phyloP scores from a whole-genome alignment of 2,113 vertebrate genomes.

The Chaetops frenatus region DNA sequence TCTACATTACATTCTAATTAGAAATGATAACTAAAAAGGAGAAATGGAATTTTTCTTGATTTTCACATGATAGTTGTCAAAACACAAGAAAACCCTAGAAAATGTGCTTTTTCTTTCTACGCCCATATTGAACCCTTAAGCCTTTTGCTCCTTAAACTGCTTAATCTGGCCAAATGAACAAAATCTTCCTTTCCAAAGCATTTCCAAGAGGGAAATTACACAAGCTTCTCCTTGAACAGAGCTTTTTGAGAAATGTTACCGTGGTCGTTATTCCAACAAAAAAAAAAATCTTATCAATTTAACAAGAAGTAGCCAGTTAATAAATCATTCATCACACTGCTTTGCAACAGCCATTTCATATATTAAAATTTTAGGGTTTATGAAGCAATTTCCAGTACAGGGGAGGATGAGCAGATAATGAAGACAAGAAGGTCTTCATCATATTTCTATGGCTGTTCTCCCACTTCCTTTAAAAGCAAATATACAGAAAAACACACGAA shows the following conservation, averaged over 20 bases:
- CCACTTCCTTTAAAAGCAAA: background rate
- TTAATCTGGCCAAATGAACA: background rate
- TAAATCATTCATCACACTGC: background rate
- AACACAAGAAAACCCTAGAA: background rate
- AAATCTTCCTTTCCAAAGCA: background rate
- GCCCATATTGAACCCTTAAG: background rate
- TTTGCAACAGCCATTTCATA: background rate
- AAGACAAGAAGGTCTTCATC: background rate
- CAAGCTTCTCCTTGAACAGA: background rate
- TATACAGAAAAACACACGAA: background rate
- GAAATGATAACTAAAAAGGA: background rate
- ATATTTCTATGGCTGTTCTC: background rate
- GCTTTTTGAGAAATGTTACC: background rate
- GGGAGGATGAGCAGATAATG: background rate
- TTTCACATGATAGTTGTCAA: background rate
- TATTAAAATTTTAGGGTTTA: background rate
- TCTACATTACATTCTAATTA: background rate
- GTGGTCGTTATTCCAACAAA: background rate
- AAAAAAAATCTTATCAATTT: background rate
- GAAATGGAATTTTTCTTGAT: background rate
- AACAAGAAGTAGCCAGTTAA: background rate
- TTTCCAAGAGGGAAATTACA: background rate
- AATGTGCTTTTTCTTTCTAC: background rate
- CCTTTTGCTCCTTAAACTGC: background rate
- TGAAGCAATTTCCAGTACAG: background rate